A percentile compares a stretch with the other conserved stretches of the same genome.
Conservation (phyloP, 1,140 invertebrate species). For the Zaprionus capensis region DNA sequence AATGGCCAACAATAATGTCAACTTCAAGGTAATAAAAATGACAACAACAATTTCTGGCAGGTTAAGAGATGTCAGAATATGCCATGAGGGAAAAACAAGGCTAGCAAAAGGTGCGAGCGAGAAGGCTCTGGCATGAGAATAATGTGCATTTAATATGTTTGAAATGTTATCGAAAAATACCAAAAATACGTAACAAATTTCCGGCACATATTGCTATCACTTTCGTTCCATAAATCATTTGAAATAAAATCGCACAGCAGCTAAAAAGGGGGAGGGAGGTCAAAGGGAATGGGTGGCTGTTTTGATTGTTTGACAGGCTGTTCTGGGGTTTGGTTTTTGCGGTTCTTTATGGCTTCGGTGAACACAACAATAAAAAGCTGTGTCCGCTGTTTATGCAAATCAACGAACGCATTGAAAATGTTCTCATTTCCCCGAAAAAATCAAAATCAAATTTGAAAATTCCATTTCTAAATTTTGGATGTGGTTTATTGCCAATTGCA, state of each 20-base stretch:
- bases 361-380: conserved; percentile 25
- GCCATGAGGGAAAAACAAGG: not conserved
- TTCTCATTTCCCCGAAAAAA: conserved; percentile 48
- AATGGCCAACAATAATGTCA: conserved; percentile 19
- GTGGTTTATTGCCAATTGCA: conserved; percentile 53
- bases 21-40: conserved; percentile 37
- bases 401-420: conserved; percentile 45
- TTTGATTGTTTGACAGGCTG: conserved; percentile 18
- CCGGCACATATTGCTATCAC: conserved; percentile 69
- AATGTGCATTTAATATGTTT: conserved; percentile 78
- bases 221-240: conserved; percentile 63
- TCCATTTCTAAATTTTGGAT: conserved; percentile 33
- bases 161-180: conserved; percentile 64
- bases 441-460: conserved; percentile 26
- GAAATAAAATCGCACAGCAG: conserved; percentile 12
- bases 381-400: conserved; percentile 69
- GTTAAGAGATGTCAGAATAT: conserved; percentile 22
- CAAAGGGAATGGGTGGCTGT: not conserved
- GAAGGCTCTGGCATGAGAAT: conserved; percentile 52
- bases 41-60: conserved; percentile 24
- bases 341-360: conserved; percentile 24
- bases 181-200: conserved; percentile 65
- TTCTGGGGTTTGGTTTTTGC: conserved; percentile 24
- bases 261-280: not conserved
- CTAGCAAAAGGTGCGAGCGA: not conserved